Evolutionary conservation across 2,797 vertebrate species (phyloP), one percentile per base, ranked within the genome.

Genomic region (Oryzias dopingdopingensis): DNA sequence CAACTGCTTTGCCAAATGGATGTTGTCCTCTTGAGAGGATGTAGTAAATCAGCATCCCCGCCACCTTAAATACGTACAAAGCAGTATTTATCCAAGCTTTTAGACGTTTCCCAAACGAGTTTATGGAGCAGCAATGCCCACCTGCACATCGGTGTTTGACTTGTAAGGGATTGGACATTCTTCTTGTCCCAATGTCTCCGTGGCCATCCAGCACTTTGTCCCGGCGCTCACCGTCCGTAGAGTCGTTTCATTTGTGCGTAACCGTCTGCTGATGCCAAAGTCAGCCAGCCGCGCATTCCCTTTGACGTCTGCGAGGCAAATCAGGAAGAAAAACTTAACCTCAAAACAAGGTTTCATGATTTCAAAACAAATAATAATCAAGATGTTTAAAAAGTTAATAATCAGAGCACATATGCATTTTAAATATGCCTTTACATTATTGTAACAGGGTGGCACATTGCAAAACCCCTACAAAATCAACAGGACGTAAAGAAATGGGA

Each of bases 21-120:
- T 91, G 87, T 0, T 82, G 56, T 44, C 88, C 86, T 52, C 75
- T 16, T 56, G 90, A 87, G 0, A 90, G 73, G 57, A 89, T 86
- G 10, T 86, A 90, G 52, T 89, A 91, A 0, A 71, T 47, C 47
- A 90, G 68, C 88, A 90, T 89, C 32, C 90, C 89, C 18, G 87
- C 88, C 5, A 87, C 88, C 89, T 91, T 20, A 45, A 72, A 45
- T 12, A 0, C 10, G 22, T 40, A 0, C 1, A 42, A 0, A 26
- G 2, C 1, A 43, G 4, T 29, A 14, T 2, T 49, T 15, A 1
- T 7, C 1, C 0, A 46, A 12, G 56, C 52, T 46, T 14, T 14
- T 3, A 24, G 0, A 0, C 0, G 13, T 2, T 52, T 1, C 42
- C 2, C 0, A 14, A 14, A 0, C 0, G 10, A 6, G 2, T 26